Conservation (phyloP, 2,113 vertebrate species). For the Centropus bengalensis region DNA sequence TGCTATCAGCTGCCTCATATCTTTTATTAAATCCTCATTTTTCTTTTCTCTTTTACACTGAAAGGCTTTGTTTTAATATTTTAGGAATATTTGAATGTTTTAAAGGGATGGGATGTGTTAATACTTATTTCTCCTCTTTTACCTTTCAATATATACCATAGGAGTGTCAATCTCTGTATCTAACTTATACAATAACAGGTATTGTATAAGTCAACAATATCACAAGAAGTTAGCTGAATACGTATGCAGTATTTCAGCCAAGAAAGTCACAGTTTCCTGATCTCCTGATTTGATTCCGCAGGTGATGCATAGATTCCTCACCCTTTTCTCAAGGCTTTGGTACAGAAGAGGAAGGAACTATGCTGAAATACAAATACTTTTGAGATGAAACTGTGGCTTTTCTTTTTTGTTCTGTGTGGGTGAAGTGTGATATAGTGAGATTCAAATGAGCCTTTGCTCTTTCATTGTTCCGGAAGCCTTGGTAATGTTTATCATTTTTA, state of each 20-base stretch:
- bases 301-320: neutral
- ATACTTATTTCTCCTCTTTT: neutral
- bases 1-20: neutral
- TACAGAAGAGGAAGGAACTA: neutral
- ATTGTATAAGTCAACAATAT: neutral
- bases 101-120: neutral
- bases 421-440: neutral
- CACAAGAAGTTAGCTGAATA: no score
- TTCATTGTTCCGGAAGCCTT: neutral
- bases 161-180: rapidly evolving
- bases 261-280: neutral
- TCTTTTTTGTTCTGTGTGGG: neutral
- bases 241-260: rapidly evolving
- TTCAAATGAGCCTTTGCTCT: neutral
- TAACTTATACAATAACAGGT: neutral
- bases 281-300: neutral
- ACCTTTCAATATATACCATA: neutral
- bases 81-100: neutral
- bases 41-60: neutral
- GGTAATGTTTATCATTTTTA: neutral
- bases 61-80: neutral
- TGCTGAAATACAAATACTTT: neutral
- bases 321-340: neutral
- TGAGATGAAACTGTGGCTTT: neutral
- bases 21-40: slow-evolving; percentile 55